Percentiles rank a stretch among this genome's conserved stretches.
phyloP scores from a whole-genome alignment of 2,888 invertebrate genomes.

The Ochlodes sylvanus region DNA sequence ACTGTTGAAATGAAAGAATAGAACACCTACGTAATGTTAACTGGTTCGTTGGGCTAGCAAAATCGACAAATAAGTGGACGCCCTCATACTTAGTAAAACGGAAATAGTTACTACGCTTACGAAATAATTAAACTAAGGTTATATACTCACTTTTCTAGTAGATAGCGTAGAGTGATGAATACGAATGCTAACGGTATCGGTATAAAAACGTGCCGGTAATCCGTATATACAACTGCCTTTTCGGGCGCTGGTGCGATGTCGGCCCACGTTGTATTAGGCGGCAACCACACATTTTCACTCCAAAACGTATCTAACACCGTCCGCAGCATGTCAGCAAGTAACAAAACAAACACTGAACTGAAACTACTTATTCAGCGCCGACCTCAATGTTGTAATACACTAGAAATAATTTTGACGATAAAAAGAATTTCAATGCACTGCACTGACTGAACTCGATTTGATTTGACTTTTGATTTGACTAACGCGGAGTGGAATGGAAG shows the following conservation, averaged over 20 bases:
- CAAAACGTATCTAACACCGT: conserved; percentile 86
- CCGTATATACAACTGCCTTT: conserved; percentile 90
- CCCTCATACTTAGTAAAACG: conserved; percentile 39
- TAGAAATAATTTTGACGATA: conserved; percentile 43
- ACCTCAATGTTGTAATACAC: conserved; percentile 37
- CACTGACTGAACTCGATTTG: conserved; percentile 34
- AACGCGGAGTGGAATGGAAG: too few species aligned
- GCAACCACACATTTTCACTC: conserved; percentile 96
- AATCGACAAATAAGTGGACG: conserved; percentile 29
- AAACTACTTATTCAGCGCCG: conserved; percentile 24
- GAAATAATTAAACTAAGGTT: conserved; percentile 38
- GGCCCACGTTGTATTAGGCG: conserved; percentile 95
- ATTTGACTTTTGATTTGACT: conserved; percentile 22
- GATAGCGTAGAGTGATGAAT: conserved; percentile 90
- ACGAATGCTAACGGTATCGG: conserved; percentile 93
- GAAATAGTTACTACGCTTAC: conserved; percentile 13
- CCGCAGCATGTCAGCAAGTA: conserved; percentile 67
- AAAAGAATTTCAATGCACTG: conserved; percentile 40
- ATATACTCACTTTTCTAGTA: conserved; percentile 92
- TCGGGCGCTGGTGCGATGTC: conserved; percentile 91
- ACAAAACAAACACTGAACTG: too few species aligned
- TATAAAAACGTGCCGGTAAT: conserved; percentile 91
- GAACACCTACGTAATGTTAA: conserved; percentile 15
- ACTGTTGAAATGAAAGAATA: not conserved
- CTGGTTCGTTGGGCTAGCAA: not conserved